Conservation (phyloP, 2,888 invertebrate genomes). For the Eustalomyia histrio region DNA sequence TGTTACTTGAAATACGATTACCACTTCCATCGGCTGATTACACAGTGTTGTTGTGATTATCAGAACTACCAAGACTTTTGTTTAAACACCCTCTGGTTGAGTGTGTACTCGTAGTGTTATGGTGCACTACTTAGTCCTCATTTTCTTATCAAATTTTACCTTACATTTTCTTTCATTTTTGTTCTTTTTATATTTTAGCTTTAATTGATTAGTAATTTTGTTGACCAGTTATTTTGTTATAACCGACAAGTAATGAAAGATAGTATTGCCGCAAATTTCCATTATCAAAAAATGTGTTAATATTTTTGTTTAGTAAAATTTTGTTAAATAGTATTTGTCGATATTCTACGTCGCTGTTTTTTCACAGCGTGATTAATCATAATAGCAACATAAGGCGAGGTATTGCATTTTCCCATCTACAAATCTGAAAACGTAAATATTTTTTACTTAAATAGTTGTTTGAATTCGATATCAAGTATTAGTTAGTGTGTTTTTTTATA, state of each 20-base stretch:
- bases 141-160: not conserved
- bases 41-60: conserved; percentile 28
- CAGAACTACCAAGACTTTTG: conserved; percentile 27
- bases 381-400: not conserved
- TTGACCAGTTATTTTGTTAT: not conserved
- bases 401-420: not conserved
- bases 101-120: no score
- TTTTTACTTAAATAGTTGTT: not conserved
- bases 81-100: not conserved
- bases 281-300: not conserved
- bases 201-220: not conserved
- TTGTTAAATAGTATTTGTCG: not conserved
- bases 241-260: not conserved
- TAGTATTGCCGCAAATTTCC: not conserved
- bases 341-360: not conserved
- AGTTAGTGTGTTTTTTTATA: no score
- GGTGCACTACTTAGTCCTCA: not conserved
- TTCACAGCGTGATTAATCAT: not conserved
- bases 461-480: no score
- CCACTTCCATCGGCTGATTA: conserved; percentile 11
- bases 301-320: not conserved
- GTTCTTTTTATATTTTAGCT: not conserved
- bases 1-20: not conserved
- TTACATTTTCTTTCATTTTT: not conserved
- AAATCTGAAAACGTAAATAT: not conserved